Base-by-base conservation (phyloP, 2,888 invertebrate genomes). In the Dicranocentrus wangi region DNA sequence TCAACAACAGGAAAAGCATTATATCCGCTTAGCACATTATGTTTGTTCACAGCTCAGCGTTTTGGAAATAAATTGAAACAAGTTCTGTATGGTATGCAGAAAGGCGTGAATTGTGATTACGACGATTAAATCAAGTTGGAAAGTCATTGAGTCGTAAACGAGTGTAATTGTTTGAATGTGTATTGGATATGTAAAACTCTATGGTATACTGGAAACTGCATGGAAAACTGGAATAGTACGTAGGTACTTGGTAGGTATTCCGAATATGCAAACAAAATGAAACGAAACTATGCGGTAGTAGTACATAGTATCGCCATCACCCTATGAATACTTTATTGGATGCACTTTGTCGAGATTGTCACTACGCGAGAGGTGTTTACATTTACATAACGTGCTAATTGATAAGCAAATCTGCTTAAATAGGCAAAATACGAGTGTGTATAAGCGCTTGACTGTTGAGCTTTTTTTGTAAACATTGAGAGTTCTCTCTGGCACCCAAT, bases 371-470 rank as follows among this genome's bases (percentile, higher is more conserved):
- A 55, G 32, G 53, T 23, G 53, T 39, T 73, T 63, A 53, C 25
- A 73, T 63, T 73, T 73, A 23, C 73, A 73, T 39, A 73, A 63
- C n/a, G 63, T 63, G 73, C 73, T 73, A 73, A 73, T 73, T 73
- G 65, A 65, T 73, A 63, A 63, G 23, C 61, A 73, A 53, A 55
- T 65, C 53, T 61, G 71, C 51, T 60, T 32, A 61, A 63, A 72
- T 72, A 28, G 51, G 72, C 72, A 51, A n/a, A 61, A 65, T 55
- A 55, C 55, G 25, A 23, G 3, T 25, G 55, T 55, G 47, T n/a
- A 47, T n/a, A 47, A n/a, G n/a, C n/a, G 47, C 5, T 43, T 43
- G 23, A 55, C 10, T 71, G 71, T 43, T 25, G 25, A 71, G 47
- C 27, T 42, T 60, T 39, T n/a, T 27, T 43, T 25, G 27, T 66